Conservation (phyloP, 1,140 invertebrate species). For the Bursaphelenchus mucronatus region DNA sequence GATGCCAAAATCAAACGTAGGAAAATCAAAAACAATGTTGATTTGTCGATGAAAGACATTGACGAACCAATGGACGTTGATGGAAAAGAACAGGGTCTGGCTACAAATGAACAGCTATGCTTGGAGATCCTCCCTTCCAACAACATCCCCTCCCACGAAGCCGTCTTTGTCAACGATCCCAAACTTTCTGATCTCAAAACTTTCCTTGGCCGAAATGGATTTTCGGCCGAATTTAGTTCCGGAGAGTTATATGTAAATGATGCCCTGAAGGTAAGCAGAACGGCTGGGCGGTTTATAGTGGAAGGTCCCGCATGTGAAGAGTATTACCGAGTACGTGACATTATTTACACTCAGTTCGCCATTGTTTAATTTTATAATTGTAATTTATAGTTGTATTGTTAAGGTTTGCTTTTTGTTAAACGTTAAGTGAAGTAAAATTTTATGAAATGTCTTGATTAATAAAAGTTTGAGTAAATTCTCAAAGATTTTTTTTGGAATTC, state of each 20-base stretch:
- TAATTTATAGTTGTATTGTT: background rate
- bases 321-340: constrained; percentile 83
- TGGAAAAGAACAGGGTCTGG: background rate
- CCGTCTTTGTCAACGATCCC: constrained; percentile 87
- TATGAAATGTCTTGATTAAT: no score
- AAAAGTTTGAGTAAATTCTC: no score
- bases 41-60: constrained; percentile 16
- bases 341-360: constrained; percentile 93
- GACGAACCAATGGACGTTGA: constrained; percentile 32
- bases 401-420: background rate
- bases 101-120: constrained; percentile 35
- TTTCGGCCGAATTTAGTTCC: constrained; percentile 84
- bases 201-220: constrained; percentile 78
- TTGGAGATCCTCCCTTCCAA: constrained; percentile 46
- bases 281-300: constrained; percentile 80
- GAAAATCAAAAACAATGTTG: constrained; percentile 25
- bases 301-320: constrained; percentile 90
- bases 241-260: constrained; percentile 93
- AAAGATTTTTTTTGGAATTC: no score
- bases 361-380: constrained; percentile 71
- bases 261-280: constrained; percentile 79
- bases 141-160: constrained; percentile 71
- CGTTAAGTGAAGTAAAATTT: no score
- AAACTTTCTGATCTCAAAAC: constrained; percentile 94
- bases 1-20: constrained; percentile 65